Evolutionary conservation across 2,888 invertebrate genomes (phyloP).

Genomic region (Archaeoteleia sp.): DNA sequence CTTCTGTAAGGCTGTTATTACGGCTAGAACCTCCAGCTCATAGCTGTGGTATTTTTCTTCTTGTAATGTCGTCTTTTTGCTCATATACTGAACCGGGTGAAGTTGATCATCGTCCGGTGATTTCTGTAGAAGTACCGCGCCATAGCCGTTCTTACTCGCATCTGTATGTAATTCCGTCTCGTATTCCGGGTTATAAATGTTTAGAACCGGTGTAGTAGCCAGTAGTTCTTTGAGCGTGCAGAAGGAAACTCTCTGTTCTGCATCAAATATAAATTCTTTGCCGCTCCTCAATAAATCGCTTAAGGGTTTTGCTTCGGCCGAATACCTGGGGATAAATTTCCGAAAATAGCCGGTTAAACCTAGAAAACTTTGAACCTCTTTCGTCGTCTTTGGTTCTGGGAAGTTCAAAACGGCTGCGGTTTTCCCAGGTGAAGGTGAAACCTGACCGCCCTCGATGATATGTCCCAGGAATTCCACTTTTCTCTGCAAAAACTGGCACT

Average conservation of each 20-base stretch:
- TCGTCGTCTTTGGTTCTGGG: conserved; percentile 16
- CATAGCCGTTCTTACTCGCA: conserved; percentile 45
- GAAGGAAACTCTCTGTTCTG: conserved; percentile 18
- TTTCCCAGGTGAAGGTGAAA: conserved; percentile 23
- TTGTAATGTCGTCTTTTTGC: conserved; percentile 44
- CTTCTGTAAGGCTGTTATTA: conserved; percentile 51
- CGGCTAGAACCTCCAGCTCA: conserved; percentile 55
- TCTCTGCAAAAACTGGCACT: conserved; percentile 21
- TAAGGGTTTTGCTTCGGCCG: conserved; percentile 52
- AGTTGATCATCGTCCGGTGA: conserved; percentile 25
- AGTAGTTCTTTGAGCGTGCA: not conserved
- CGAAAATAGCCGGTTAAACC: conserved; percentile 19
- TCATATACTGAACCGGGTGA: conserved; percentile 44
- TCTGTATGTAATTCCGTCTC: conserved; percentile 49
- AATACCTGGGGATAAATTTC: conserved; percentile 8
- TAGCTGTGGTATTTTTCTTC: conserved; percentile 56
- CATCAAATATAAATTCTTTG: conserved; percentile 35
- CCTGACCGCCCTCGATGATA: conserved; percentile 16
- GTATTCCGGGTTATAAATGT: conserved; percentile 43
- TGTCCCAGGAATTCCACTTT: conserved; percentile 26
- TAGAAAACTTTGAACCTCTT: conserved; percentile 29
- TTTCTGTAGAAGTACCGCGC: conserved; percentile 47
- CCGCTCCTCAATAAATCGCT: conserved; percentile 54
- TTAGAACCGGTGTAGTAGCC: conserved; percentile 48
- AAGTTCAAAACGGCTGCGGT: conserved; percentile 11